Evolutionary conservation across 2,888 invertebrate species (phyloP), one percentile per base, ranked within the genome.

Genomic region (Heliconius charithonia): DNA sequence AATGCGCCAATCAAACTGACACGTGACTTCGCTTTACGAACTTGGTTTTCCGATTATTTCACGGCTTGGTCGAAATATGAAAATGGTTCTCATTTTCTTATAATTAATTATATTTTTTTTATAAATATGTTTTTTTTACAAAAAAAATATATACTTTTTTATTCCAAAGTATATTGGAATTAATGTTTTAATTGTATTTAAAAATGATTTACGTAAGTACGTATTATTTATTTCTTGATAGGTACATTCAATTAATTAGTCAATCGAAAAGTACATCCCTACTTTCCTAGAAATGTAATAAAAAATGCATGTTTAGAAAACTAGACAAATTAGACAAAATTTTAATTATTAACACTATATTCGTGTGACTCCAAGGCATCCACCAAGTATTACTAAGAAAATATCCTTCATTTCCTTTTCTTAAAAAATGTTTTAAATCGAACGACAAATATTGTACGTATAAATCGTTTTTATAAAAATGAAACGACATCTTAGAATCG

Each of bases 1-100:
- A 80, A 77, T 77, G 73, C 77, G 76, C 73, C 82, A 80, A 82
- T 80, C 79, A 77, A 70, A 80, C 63, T 77, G 76, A 81, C 79
- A 75, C 74, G 67, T 71, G 76, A 70, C 81, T 71, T 56, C 74
- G 73, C n/a, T 45, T 45, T 75, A 75, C 45, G 66, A 56, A 75
- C 66, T 51, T n/a, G 45, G 66, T 73, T 73, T 80, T 19, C 65
- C 65, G 66, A 79, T 77, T 80, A 74, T 75, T 77, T 75, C 29
- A 32, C n/a, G 16, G 56, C 59, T 16, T 16, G 37, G 9, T 59
- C 22, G 13, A 29, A 12, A 1, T 32, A 12, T 59, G n/a, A 59
- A 59, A 59, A n/a, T 59, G 59, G n/a, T n/a, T 59, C 12, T 59
- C 10, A 12, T 59, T n/a, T 12, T 59, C 7, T 59, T n/a, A n/a